Evolutionary conservation across 2,888 invertebrate species (phyloP), one percentile per base, ranked within the genome.

Genomic region (Mythimna vitellina): DNA sequence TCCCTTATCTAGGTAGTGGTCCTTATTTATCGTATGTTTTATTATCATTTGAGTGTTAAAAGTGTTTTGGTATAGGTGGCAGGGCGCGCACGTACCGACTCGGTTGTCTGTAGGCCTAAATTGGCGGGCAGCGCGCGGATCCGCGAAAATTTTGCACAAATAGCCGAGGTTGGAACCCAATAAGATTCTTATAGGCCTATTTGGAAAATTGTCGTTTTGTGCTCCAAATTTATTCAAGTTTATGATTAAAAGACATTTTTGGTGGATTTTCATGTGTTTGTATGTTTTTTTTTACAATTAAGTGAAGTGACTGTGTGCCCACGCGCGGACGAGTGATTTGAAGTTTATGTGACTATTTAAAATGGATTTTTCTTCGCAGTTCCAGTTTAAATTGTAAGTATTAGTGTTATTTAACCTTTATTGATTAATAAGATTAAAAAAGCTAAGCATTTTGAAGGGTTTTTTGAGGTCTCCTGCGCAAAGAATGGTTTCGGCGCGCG

Each of bases 141-240:
- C 80, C 87, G 88, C 95, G 84, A 95, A 94, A 88, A 84, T 89
- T 95, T 94, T 90, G 95, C 95, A 93, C 91, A 90, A 85, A 85
- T 92, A 77, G 71, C 81, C 79, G 65, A 82, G 78, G 76, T 85
- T 86, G 82, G 87, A 86, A 83, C 88, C 95, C 91, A 93, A 95
- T 94, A 95, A 95, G 94, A 96, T 93, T 95, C 94, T 90, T 95
- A 92, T 96, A 96, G 95, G 95, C 95, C 95, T 94, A 95, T 94
- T 94, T 94, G 90, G 88, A 89, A 85, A 82, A 88, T 83, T 81
- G 63, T 70, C 78, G 61, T 76, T 89, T 87, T 83, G 69, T 78
- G 80, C 69, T 78, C 82, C n/a, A 54, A 76, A 88, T 89, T 87
- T 86, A 71, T 42, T 83, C 58, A 62, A 88, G 85, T 90, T 85